Evolutionary conservation across 30 jellyfish, hydroid and myxozoan genomes (phyloP).

Genomic region (Pelagia noctiluca): DNA sequence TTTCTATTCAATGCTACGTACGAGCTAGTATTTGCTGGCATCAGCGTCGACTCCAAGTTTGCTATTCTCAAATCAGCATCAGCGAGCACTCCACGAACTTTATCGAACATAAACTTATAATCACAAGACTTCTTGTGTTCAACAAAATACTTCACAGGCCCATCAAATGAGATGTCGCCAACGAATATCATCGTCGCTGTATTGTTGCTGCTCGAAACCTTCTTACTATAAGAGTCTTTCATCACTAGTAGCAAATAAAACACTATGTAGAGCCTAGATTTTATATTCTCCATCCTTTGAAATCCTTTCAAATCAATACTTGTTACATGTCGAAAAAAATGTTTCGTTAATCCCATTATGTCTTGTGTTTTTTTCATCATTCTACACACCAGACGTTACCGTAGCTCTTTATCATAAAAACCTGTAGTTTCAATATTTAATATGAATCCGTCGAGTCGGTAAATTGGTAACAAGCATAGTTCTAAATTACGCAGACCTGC

Average conservation of each 20-base stretch:
- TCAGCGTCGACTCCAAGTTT: constrained; percentile 51
- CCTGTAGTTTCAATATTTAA: no score
- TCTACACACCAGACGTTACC: no score
- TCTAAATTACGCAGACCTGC: no score
- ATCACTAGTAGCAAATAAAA: neutral
- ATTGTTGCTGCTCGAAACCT: neutral
- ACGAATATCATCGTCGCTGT: constrained; percentile 56
- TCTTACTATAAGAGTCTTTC: neutral
- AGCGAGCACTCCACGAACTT: constrained; percentile 16
- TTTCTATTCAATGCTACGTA: constrained; percentile 13
- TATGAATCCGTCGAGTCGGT: no score
- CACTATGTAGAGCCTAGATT: neutral
- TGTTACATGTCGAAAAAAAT: neutral
- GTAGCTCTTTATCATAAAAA: no score
- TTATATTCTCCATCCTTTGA: no score
- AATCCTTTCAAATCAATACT: no score
- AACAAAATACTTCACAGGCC: constrained; percentile 69
- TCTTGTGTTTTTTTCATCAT: no score
- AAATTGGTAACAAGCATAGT: no score
- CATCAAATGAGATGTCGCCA: constrained; percentile 74
- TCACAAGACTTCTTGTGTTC: constrained; percentile 60
- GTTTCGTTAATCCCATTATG: no score
- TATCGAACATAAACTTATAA: constrained; percentile 29
- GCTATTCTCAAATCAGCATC: constrained; percentile 71
- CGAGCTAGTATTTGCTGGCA: neutral